Percentiles rank a stretch among this genome's conserved stretches.
Evolutionary conservation across 2,797 vertebrate genomes (phyloP).

Genomic region (Peromyscus eremicus): DNA sequence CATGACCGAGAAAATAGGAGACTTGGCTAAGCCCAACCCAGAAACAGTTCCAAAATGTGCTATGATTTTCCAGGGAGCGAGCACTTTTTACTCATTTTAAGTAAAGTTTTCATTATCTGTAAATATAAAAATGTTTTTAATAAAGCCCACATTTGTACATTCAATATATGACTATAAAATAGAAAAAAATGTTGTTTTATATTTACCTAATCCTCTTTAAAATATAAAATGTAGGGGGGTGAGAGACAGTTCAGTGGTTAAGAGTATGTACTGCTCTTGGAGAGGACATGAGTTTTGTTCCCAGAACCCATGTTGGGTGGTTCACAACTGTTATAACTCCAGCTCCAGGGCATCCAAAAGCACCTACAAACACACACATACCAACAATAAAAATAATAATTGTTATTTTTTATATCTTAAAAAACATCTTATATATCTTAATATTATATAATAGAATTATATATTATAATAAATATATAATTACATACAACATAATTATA

Average conservation of each 20-base stretch:
- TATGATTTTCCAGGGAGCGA: conserved; percentile 35
- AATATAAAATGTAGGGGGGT: not conserved
- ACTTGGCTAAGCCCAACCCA: not conserved
- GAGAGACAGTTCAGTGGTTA: not conserved
- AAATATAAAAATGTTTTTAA: not conserved
- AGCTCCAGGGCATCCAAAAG: not conserved
- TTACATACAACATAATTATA: too few relatives aligned
- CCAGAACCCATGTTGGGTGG: not conserved
- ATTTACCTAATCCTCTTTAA: conserved; percentile 49
- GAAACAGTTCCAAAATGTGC: conserved; percentile 49
- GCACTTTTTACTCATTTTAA: conserved; percentile 31
- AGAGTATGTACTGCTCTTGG: not conserved
- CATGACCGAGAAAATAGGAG: conserved; percentile 5
- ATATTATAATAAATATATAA: too few relatives aligned
- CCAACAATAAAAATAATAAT: not conserved
- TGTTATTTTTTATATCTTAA: not conserved
- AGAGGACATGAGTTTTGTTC: not conserved
- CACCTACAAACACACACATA: not conserved
- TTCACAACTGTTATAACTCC: not conserved
- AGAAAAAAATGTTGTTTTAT: conserved; percentile 8
- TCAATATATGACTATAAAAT: not conserved
- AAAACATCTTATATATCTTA: not conserved
- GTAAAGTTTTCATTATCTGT: not conserved
- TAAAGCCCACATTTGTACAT: not conserved
- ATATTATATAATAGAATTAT: not conserved